Evolutionary conservation across 2,888 invertebrate genomes (phyloP).

Genomic region (Hololepta plana): DNA sequence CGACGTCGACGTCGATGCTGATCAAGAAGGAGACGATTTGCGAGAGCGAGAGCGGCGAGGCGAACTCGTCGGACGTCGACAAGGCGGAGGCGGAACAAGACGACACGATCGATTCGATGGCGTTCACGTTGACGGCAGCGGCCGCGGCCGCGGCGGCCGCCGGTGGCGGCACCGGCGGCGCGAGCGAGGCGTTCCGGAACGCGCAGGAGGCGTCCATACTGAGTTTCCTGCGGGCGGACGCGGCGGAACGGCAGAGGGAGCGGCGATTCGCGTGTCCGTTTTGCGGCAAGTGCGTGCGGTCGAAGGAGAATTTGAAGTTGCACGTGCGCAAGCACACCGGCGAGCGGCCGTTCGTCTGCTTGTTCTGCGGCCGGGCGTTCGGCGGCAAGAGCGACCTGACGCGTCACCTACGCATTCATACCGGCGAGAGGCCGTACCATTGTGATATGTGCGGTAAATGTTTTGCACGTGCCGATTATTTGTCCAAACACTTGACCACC

Average conservation of each 20-base stretch:
- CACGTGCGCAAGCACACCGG: constrained; percentile 79
- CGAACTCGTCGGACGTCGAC: constrained; percentile 21
- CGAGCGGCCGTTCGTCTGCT: constrained; percentile 77
- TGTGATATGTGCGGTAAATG: constrained; percentile 87
- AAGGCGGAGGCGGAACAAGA: constrained; percentile 37
- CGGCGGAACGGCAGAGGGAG: constrained; percentile 41
- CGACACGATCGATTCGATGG: constrained; percentile 50
- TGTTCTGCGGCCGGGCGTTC: constrained; percentile 77
- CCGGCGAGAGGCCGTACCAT: constrained; percentile 77
- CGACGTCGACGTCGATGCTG: constrained; percentile 12
- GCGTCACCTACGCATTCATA: constrained; percentile 72
- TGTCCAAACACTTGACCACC: constrained; percentile 80
- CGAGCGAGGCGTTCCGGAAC: constrained; percentile 29
- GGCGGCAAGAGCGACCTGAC: constrained; percentile 79
- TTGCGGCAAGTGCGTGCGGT: constrained; percentile 76
- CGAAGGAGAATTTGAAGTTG: constrained; percentile 73
- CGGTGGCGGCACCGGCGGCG: too few species aligned
- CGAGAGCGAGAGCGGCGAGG: constrained; percentile 16
- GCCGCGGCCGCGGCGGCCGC: constrained; percentile 24
- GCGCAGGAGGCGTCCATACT: constrained; percentile 40
- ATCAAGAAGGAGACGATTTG: constrained; percentile 17
- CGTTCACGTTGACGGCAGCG: constrained; percentile 32
- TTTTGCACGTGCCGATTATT: constrained; percentile 77
- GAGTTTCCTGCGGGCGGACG: constrained; percentile 45
- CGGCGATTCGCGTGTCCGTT: constrained; percentile 74